A percentile compares a stretch with the other conserved stretches of the same genome.
These are phyloP conservation scores for Alitta virens DNA, from an alignment of 2,888 invertebrate genomes.

Conservation along the genomic window DNA sequence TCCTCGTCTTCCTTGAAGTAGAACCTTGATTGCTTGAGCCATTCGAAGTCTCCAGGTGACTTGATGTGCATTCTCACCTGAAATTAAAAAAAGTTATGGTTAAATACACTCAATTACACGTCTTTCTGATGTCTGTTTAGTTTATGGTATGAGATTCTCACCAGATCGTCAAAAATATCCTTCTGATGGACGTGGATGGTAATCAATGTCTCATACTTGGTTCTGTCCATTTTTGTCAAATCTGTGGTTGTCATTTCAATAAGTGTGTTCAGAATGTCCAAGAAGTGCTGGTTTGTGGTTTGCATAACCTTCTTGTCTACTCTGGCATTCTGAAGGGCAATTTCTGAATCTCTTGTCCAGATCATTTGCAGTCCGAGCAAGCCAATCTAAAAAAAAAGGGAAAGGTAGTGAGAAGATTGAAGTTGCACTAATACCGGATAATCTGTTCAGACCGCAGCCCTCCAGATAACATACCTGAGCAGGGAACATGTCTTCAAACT, in stretches of 20 bases:
- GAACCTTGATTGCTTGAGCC: constrained; percentile 94
- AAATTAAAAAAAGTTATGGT: constrained; percentile 34
- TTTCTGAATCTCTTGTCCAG: constrained; percentile 92
- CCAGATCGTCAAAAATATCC: constrained; percentile 94
- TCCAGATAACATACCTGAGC: constrained; percentile 73
- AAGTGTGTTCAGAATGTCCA: constrained; percentile 85
- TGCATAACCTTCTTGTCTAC: constrained; percentile 87
- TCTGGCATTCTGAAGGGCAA: constrained; percentile 84
- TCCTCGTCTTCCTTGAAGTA: constrained; percentile 95
- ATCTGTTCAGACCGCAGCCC: no score
- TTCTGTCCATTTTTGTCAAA: constrained; percentile 84
- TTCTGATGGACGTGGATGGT: constrained; percentile 97
- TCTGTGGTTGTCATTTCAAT: constrained; percentile 95
- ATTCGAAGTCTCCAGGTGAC: constrained; percentile 90
- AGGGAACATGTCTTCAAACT: constrained; percentile 89
- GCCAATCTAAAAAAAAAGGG: constrained; percentile 62
- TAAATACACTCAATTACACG: no score
- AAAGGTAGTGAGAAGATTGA: no score
- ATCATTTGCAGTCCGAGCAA: constrained; percentile 92
- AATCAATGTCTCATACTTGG: constrained; percentile 92
- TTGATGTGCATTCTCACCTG: constrained; percentile 82
- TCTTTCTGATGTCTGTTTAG: no score
- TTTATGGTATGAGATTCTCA: no score
- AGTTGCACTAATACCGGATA: neutral
- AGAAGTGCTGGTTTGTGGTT: constrained; percentile 86